Evolutionary conservation across 2,113 vertebrate species (phyloP).

Genomic region (Pungitius pungitius): DNA sequence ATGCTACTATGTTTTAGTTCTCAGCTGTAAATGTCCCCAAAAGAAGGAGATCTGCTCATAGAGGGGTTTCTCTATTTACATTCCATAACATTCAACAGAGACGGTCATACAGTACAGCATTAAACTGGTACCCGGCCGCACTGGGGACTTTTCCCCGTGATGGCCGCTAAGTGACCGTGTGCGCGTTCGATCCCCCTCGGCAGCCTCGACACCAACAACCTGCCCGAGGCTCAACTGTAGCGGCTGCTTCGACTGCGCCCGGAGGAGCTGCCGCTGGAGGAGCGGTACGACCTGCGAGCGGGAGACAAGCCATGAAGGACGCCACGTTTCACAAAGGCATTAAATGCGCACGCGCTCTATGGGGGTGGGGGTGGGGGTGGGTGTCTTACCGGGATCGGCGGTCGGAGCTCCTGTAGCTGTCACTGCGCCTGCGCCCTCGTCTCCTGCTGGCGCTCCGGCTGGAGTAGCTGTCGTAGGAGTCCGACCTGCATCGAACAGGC

Average conservation of each 20-base stretch:
- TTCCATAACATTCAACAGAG: constrained; percentile 25
- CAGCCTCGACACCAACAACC: background rate
- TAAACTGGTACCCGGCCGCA: constrained; percentile 5
- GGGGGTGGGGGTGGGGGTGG: background rate
- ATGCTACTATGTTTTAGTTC: background rate
- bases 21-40: background rate
- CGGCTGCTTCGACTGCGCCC: constrained; percentile 90
- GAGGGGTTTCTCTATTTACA: constrained; percentile 26
- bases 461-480: constrained; percentile 90
- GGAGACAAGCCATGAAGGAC: background rate
- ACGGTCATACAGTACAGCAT: constrained; percentile 2
- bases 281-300: constrained; percentile 85
- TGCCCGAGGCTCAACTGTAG: constrained; percentile 83
- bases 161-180: background rate
- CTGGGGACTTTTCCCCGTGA: background rate
- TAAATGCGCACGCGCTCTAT: too few species aligned
- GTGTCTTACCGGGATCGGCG: constrained; percentile 85
- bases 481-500: constrained; percentile 81
- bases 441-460: constrained; percentile 86
- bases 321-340: background rate
- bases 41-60: constrained; percentile 4
- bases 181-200: constrained; percentile 18
- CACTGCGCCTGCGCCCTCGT: constrained; percentile 76
- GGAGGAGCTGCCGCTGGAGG: constrained; percentile 91
- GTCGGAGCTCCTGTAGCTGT: constrained; percentile 87